phyloP scores from a whole-genome alignment of 2,797 vertebrate species.

The Danio choprae region DNA sequence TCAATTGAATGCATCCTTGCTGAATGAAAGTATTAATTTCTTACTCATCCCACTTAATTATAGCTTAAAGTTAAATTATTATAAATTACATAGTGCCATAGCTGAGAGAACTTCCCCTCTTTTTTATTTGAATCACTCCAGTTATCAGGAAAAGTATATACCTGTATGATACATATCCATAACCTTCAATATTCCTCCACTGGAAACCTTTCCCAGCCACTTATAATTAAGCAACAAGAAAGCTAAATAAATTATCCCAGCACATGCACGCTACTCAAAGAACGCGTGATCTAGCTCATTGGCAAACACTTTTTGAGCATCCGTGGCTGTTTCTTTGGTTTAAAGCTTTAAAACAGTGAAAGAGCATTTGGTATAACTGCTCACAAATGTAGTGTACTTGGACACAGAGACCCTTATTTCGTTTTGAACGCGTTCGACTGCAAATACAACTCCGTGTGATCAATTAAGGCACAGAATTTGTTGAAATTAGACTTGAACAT shows the following conservation, averaged over 20 bases:
- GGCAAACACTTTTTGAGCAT: constrained; percentile 46
- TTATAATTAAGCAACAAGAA: constrained; percentile 36
- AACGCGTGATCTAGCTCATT: constrained; percentile 37
- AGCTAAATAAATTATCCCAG: constrained; percentile 51
- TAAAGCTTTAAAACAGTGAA: constrained; percentile 38
- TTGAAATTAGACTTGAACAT: constrained; percentile 84
- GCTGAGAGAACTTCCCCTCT: background rate
- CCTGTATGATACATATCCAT: constrained; percentile 26
- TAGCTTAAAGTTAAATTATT: background rate
- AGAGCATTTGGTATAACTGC: constrained; percentile 47
- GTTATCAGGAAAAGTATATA: constrained; percentile 46
- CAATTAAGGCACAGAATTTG: constrained; percentile 72
- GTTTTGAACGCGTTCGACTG: constrained; percentile 5
- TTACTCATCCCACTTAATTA: background rate
- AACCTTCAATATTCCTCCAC: constrained; percentile 40
- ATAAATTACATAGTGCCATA: constrained; percentile 4
- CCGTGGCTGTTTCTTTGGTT: constrained; percentile 50
- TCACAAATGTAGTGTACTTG: constrained; percentile 41
- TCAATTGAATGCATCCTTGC: background rate
- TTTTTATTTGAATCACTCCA: constrained; percentile 41
- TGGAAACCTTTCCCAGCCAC: constrained; percentile 41
- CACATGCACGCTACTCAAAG: constrained; percentile 43
- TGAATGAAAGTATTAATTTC: background rate
- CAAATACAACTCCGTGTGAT: constrained; percentile 56
- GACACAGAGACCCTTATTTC: constrained; percentile 35